A percentile compares a stretch with the other conserved stretches of the same genome.
Conservation (phyloP, 1,140 invertebrate species). For the Ruditapes philippinarum region DNA sequence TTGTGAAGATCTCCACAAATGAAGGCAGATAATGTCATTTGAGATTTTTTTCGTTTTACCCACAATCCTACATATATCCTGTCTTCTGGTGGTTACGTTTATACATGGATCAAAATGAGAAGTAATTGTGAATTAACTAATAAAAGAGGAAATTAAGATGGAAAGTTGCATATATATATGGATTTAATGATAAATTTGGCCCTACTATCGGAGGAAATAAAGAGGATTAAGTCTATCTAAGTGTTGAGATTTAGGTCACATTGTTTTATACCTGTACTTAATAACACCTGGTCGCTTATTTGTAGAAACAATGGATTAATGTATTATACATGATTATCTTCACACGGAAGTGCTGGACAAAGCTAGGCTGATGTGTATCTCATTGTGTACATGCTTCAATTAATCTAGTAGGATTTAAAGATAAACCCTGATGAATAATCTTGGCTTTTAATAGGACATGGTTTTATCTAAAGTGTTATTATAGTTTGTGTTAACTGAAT, state of each 20-base stretch:
- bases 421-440: too few species aligned
- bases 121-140: too few species aligned
- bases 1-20: slow-evolving; percentile 36
- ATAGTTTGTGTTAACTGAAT: neutral
- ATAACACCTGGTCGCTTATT: neutral
- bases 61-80: slow-evolving; percentile 23
- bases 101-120: too few species aligned
- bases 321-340: neutral
- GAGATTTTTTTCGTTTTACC: slow-evolving; percentile 17
- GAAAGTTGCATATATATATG: too few species aligned
- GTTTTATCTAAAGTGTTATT: neutral
- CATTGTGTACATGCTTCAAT: too few species aligned
- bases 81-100: neutral
- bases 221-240: too few species aligned
- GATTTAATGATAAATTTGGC: too few species aligned
- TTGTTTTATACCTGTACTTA: slow-evolving; percentile 21
- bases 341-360: neutral
- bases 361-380: too few species aligned
- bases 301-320: neutral
- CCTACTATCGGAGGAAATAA: too few species aligned
- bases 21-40: slow-evolving; percentile 39
- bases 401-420: too few species aligned
- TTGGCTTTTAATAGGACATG: neutral
- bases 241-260: neutral
- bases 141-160: too few species aligned